Evolutionary conservation across 2,888 invertebrate species (phyloP), one percentile per base, ranked within the genome.

Genomic region (Seladonia tumulorum): DNA sequence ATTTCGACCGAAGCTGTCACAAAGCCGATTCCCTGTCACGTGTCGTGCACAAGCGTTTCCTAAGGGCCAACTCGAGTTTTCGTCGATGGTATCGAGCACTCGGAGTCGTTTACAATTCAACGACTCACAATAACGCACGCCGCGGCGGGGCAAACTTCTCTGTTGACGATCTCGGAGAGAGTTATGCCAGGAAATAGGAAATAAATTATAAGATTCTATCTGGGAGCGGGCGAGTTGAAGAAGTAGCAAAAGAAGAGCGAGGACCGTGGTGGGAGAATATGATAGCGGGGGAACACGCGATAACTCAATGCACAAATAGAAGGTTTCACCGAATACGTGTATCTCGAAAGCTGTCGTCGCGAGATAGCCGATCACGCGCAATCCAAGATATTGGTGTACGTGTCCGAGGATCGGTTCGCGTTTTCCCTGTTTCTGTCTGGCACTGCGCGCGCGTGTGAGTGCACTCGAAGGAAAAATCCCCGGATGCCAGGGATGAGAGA

Each of bases 361-460:
- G 57, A 42, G 73, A 81, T 79, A 63, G 77, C 73, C 70, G 70
- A 87, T 82, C 87, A 76, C 82, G 70, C 39, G 87, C 88, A 76
- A 82, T 88, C 76, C 72, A 45, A 81, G 88, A 82, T 80, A 85
- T 85, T 78, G 86, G 76, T 83, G 83, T 53, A 79, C 83, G 74
- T 71, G 83, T 63, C 16, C 39, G 45, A 71, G 75, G 42, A 83
- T 25, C 60, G 29, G 29, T 57, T n/a, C 73, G 63, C 22, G 25
- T 76, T 25, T 25, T 29, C 22, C 5, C 18, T 42, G 39, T 10
- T 5, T 29, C 16, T 16, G 76, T 16, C 35, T 7, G 49, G 49
- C 49, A 35, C 14, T 16, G 35, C 18, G 16, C 25, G 39, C 39
- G 45, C 5, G 14, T 45, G 35, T n/a, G 72, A 42, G 66, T 66